Base-by-base conservation (phyloP, 2,888 invertebrate species). In the Sinelater perroti region DNA sequence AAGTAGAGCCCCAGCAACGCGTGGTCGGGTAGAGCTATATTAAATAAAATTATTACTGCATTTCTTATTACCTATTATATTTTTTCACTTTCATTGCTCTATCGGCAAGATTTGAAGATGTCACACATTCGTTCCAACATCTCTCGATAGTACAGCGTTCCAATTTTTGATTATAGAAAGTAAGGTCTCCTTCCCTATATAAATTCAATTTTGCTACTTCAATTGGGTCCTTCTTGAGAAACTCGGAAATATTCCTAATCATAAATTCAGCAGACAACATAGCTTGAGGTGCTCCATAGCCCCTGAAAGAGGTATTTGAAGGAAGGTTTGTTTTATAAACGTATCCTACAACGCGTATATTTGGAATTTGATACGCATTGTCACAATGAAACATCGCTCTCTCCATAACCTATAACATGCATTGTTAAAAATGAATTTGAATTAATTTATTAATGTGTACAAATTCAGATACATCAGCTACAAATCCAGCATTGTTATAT, bases 261-360 rank as follows among this genome's bases (percentile, higher is more conserved):
- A 93, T 88, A 66, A 82, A 85, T 78, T 96, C 96, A 0, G 86
- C 90, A 1, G 88, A 85, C 72, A 91, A 90, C 93, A 95, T 93
- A 18, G 90, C 94, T 67, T 95, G 95, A 0, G 95, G 95, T 0
- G 89, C 93, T 4, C 95, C 95, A 70, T 95, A 95, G 1, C 94
- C 95, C 68, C 97, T 82, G 71, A 96, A 97, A 0, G 97, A 96
- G 0, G 96, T 97, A 73, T 95, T 95, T 0, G 95, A 94, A 0
- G 95, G 89, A 44, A 93, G 76, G 80, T 97, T 95, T 0, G 97
- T 97, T 78, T 85, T 89, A 72, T 96, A 97, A 8, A 88, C 80
- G 70, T 85, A 85, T 0, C 91, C 91, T 6, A 80, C 82, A 0
- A 91, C 85, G 63, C 85, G 83, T 0, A 88, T 82, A 65, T 89